Conservation (phyloP, 1,140 invertebrate species). For the Atta colombica region DNA sequence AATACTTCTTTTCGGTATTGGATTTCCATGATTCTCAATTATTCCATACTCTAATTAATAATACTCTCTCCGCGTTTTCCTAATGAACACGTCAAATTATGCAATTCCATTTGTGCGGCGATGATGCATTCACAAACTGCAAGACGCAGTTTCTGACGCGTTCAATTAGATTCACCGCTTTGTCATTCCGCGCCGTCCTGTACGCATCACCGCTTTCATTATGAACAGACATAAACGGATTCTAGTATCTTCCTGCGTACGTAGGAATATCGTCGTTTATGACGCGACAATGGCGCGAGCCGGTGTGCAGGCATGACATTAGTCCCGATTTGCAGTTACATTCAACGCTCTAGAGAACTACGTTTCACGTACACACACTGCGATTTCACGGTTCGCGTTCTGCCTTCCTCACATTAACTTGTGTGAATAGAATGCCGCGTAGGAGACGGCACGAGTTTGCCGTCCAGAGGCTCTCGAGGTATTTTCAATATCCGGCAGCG, state of each 20-base stretch:
- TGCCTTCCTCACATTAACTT: slow-evolving; percentile 36
- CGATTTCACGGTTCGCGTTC: slow-evolving; percentile 59
- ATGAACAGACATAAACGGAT: slow-evolving; percentile 37
- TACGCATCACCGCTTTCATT: slow-evolving; percentile 29
- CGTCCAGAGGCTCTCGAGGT: slow-evolving; percentile 74
- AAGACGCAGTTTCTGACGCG: slow-evolving; percentile 54
- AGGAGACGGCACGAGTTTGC: slow-evolving; percentile 30
- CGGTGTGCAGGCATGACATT: slow-evolving; percentile 51
- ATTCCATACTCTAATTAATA: background rate
- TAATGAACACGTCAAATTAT: slow-evolving; percentile 13
- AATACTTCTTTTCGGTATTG: background rate
- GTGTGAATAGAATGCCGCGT: slow-evolving; percentile 57
- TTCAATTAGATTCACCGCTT: slow-evolving; percentile 57
- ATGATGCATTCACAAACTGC: slow-evolving; percentile 36
- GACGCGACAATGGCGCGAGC: slow-evolving; percentile 35
- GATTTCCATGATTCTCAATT: background rate
- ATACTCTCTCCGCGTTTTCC: background rate
- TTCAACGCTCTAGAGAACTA: slow-evolving; percentile 30
- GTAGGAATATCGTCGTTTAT: slow-evolving; percentile 67
- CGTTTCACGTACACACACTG: background rate
- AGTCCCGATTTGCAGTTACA: slow-evolving; percentile 60
- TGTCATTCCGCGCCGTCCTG: slow-evolving; percentile 8
- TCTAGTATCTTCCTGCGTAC: slow-evolving; percentile 43
- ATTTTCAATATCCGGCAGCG: slow-evolving; percentile 82
- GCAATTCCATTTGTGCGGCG: slow-evolving; percentile 12